These are phyloP conservation scores for Vollenhovia emeryi DNA, from an alignment of 1,140 invertebrate species.

Conservation along the genomic window DNA sequence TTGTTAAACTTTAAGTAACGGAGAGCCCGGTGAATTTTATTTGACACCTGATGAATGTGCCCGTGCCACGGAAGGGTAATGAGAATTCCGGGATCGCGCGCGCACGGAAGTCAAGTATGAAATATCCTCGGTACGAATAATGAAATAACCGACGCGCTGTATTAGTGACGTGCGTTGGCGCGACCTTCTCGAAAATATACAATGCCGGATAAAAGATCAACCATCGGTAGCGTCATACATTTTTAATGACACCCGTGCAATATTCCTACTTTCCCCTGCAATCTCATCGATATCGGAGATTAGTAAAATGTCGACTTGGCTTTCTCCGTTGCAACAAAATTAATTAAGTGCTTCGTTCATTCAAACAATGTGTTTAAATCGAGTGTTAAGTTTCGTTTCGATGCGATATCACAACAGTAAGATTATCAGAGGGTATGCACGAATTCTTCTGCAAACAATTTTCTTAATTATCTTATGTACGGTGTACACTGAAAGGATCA, in stretches of 20 bases:
- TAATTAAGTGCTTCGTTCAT: too few species aligned
- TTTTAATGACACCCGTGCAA: not conserved
- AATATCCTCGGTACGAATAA: constrained; percentile 60
- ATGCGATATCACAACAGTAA: not conserved
- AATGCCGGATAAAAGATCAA: not conserved
- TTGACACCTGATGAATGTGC: constrained; percentile 73
- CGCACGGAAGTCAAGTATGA: constrained; percentile 60
- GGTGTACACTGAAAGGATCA: not conserved
- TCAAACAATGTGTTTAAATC: too few species aligned
- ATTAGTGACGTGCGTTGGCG: constrained; percentile 17
- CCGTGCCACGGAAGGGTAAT: constrained; percentile 65
- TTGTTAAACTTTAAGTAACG: constrained; percentile 69
- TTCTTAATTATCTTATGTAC: not conserved
- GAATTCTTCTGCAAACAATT: not conserved
- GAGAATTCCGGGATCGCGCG: constrained; percentile 68
- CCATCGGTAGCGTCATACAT: not conserved
- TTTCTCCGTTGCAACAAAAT: not conserved
- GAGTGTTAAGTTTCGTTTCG: not conserved
- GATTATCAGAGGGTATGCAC: not conserved
- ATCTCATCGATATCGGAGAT: not conserved
- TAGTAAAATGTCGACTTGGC: not conserved
- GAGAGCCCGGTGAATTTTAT: constrained; percentile 65
- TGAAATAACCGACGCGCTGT: constrained; percentile 53
- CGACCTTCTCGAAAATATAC: constrained; percentile 2
- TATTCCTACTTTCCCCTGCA: not conserved